A percentile compares a stretch with the other conserved stretches of the same genome.
Conservation (phyloP, 2,888 invertebrate genomes). For the Coremacera marginata region DNA sequence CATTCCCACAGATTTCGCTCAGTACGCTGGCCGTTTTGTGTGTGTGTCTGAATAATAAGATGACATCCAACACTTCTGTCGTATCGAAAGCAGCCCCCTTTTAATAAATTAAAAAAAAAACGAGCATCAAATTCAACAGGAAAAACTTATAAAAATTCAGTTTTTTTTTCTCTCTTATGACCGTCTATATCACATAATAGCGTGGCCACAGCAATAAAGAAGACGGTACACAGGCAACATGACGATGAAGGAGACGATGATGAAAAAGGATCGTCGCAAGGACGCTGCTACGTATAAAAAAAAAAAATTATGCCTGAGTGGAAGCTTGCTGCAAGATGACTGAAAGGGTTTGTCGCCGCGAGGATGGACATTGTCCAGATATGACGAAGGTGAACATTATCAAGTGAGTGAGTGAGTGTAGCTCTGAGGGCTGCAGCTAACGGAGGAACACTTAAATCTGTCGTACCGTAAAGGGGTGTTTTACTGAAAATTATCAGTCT, state of each 20-base stretch:
- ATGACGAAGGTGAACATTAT: slow-evolving; percentile 28
- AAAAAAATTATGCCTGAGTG: neutral
- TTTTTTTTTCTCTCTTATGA: neutral
- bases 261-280: slow-evolving; percentile 23
- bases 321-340: neutral
- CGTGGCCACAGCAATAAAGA: neutral
- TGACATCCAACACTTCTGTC: slow-evolving; percentile 70
- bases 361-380: slow-evolving; percentile 40
- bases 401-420: neutral
- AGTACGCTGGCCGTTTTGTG: slow-evolving; percentile 1
- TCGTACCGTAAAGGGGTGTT: neutral
- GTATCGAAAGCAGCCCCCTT: slow-evolving; percentile 34
- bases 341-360: slow-evolving; percentile 41
- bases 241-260: neutral
- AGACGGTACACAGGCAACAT: neutral
- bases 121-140: slow-evolving; percentile 26
- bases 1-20: slow-evolving; percentile 65
- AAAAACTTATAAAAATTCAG: slow-evolving; percentile 11
- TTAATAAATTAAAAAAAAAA: slow-evolving; percentile 21
- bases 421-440: slow-evolving; percentile 1
- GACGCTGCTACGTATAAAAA: slow-evolving; percentile 1
- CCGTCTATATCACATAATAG: neutral
- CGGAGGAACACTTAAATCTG: slow-evolving; percentile 2
- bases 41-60: slow-evolving; percentile 64
- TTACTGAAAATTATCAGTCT: neutral